phyloP scores from a whole-genome alignment of 2,113 vertebrate species.

The Chroicocephalus ridibundus region DNA sequence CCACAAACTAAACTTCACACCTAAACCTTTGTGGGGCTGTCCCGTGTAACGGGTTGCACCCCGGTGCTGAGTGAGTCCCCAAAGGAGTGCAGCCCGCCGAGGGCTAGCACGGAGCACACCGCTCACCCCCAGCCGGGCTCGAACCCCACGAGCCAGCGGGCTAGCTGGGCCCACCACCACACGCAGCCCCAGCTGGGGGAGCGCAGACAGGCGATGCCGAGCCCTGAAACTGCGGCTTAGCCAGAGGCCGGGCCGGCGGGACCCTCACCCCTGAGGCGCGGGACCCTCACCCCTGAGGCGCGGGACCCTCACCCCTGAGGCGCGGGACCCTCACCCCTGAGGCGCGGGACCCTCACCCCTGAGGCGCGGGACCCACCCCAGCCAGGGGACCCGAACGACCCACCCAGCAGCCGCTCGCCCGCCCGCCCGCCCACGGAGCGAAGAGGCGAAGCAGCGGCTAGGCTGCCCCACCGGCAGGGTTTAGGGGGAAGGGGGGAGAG shows the following conservation, averaged over 20 bases:
- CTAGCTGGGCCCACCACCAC: background rate
- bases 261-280: background rate
- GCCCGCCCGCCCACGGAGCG: too few species aligned
- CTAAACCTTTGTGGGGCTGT: background rate
- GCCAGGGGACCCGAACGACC: background rate
- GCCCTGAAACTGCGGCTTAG: background rate
- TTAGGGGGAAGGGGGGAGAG: rapidly evolving
- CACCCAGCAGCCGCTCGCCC: too few species aligned
- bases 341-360: background rate
- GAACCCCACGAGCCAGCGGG: rapidly evolving
- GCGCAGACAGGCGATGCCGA: background rate
- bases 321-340: background rate
- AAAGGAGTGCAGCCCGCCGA: too few species aligned
- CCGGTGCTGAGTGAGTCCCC: background rate
- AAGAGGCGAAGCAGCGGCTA: rapidly evolving
- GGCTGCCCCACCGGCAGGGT: background rate
- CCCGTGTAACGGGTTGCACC: background rate
- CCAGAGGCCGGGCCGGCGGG: background rate
- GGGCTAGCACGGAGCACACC: background rate
- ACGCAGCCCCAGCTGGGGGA: background rate
- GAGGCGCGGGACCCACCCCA: background rate
- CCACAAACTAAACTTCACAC: background rate
- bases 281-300: background rate
- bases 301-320: background rate
- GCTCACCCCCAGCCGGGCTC: background rate